Conservation (phyloP, 2,113 vertebrate species). For the Pluvianellus socialis region DNA sequence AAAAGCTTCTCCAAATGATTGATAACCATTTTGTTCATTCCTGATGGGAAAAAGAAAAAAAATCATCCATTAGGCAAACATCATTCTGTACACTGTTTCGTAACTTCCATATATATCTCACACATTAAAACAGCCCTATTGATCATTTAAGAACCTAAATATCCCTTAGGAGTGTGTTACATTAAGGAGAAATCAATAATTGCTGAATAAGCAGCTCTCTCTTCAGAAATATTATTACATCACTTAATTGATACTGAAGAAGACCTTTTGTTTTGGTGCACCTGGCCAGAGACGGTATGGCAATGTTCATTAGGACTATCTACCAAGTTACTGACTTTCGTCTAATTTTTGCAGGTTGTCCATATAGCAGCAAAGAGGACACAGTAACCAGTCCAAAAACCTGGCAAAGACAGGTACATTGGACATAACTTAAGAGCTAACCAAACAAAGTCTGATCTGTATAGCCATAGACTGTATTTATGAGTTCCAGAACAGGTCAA, state of each 20-base stretch:
- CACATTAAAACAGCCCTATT: neutral
- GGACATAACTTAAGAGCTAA: neutral
- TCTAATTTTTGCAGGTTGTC: neutral
- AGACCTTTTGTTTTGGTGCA: neutral
- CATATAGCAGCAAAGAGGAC: neutral
- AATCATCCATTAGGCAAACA: neutral
- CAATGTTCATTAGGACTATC: neutral
- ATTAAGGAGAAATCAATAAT: neutral
- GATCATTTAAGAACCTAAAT: neutral
- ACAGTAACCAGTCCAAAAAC: neutral
- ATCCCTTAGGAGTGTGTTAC: rapidly evolving
- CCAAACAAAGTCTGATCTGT: neutral
- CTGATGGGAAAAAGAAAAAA: conserved; percentile 46
- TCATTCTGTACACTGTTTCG: neutral
- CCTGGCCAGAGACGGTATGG: neutral
- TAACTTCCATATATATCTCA: neutral
- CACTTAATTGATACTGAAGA: neutral
- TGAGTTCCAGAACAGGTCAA: neutral
- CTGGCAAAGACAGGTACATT: neutral
- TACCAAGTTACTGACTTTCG: neutral
- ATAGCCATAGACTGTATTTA: neutral
- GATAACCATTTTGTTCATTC: conserved; percentile 99
- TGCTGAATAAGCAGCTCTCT: neutral
- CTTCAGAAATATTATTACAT: neutral
- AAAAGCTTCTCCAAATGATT: conserved; percentile 98